Evolutionary conservation across 2,888 invertebrate species (phyloP).

Genomic region (Eupithecia insigniata): DNA sequence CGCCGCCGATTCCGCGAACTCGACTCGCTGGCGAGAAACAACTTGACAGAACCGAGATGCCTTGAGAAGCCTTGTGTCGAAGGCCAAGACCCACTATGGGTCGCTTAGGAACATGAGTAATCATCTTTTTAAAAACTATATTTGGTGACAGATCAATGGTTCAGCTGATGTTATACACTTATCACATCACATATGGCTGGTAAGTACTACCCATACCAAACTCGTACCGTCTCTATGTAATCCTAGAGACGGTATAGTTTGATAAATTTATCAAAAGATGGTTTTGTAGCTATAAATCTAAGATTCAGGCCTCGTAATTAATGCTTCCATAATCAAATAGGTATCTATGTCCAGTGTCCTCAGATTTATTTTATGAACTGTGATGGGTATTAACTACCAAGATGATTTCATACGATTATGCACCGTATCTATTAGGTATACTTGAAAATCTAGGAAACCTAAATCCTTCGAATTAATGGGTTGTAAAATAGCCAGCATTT

Average conservation of each 20-base stretch:
- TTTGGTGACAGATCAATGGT: background rate
- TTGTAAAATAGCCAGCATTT: background rate
- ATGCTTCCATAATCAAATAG: no score
- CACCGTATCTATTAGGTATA: background rate
- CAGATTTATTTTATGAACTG: background rate
- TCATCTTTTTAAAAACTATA: background rate
- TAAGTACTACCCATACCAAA: no score
- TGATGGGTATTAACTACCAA: background rate
- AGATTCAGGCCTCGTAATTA: background rate
- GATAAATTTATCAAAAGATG: background rate
- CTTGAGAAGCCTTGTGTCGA: background rate
- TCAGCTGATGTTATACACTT: background rate
- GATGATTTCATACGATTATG: background rate
- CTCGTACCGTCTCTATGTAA: no score
- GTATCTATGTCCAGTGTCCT: background rate
- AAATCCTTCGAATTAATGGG: conserved; percentile 1
- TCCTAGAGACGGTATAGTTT: background rate
- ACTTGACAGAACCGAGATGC: background rate
- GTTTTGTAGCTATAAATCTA: background rate
- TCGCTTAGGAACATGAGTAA: background rate
- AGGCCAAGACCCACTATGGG: background rate
- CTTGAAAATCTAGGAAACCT: background rate
- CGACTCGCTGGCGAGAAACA: background rate
- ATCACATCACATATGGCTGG: no score
- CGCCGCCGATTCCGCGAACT: background rate